These are phyloP conservation scores for Phalera bucephala DNA, from an alignment of 2,888 invertebrate genomes.

Conservation along the genomic window DNA sequence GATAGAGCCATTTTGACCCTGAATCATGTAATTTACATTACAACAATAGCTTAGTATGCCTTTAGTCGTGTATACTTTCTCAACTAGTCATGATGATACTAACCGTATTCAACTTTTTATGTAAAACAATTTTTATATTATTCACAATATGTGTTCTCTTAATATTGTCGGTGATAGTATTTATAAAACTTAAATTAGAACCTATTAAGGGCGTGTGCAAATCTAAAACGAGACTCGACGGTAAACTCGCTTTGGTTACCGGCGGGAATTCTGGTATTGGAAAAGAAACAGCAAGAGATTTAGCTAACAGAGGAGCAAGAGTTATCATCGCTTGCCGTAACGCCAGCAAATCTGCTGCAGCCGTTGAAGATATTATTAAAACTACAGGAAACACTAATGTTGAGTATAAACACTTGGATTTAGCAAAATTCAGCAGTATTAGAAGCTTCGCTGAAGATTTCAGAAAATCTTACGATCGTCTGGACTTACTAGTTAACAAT, in stretches of 20 bases:
- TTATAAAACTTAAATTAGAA: conserved; percentile 12
- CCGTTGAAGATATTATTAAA: conserved; percentile 86
- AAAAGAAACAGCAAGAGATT: conserved; percentile 87
- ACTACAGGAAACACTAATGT: conserved; percentile 88
- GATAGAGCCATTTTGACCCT: no score
- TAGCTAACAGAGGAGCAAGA: conserved; percentile 88
- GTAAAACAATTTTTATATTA: background rate
- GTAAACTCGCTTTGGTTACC: conserved; percentile 88
- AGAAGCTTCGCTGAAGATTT: conserved; percentile 85
- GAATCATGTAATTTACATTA: background rate
- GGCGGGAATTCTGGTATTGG: conserved; percentile 94
- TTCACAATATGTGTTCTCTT: background rate
- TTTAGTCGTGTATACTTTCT: conserved; percentile 1
- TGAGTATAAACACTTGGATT: conserved; percentile 78
- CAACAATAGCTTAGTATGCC: background rate
- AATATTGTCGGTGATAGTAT: background rate
- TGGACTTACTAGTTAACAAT: conserved; percentile 86
- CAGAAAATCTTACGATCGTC: conserved; percentile 64
- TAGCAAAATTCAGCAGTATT: conserved; percentile 75
- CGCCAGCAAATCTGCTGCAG: conserved; percentile 86
- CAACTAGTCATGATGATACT: conserved; percentile 13
- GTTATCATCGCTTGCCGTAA: conserved; percentile 90
- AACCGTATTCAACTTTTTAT: conserved; percentile 1
- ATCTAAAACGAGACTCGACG: conserved; percentile 53
- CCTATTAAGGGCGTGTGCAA: conserved; percentile 44